These are phyloP conservation scores for Euphydryas editha DNA, from an alignment of 2,888 invertebrate species.

Conservation along the genomic window DNA sequence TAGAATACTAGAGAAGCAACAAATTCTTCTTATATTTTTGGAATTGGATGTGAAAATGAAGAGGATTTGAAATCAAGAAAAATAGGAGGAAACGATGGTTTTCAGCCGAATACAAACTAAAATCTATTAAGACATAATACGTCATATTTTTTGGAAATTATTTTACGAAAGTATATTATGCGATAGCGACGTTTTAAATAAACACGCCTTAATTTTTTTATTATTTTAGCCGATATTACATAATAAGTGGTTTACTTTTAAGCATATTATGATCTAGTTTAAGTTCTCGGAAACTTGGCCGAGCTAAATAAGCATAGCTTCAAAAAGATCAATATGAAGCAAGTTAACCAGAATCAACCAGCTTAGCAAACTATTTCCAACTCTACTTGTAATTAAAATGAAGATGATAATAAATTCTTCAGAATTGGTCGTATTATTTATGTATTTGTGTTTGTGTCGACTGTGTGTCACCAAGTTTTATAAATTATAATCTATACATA, in stretches of 20 bases:
- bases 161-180: too few relatives aligned
- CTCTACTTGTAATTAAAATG: conserved; percentile 12
- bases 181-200: too few relatives aligned
- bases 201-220: too few relatives aligned
- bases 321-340: conserved; percentile 31
- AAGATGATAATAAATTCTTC: conserved; percentile 15
- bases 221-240: not conserved
- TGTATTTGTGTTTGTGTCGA: not conserved
- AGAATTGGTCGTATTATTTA: conserved; percentile 34
- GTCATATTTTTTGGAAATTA: too few relatives aligned
- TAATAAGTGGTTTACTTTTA: not conserved
- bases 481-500: too few relatives aligned
- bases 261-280: not conserved
- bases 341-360: conserved; percentile 24
- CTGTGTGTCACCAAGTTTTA: not conserved
- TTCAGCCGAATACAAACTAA: too few relatives aligned
- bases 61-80: too few relatives aligned
- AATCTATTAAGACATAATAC: too few relatives aligned
- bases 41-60: too few relatives aligned
- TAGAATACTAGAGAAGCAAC: too few relatives aligned
- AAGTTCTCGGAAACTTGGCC: not conserved
- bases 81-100: too few relatives aligned
- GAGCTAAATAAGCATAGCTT: not conserved
- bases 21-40: too few relatives aligned
- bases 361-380: conserved; percentile 12